These are phyloP conservation scores for Proisotoma minuta DNA, from an alignment of 2,888 invertebrate species.

Conservation along the genomic window DNA sequence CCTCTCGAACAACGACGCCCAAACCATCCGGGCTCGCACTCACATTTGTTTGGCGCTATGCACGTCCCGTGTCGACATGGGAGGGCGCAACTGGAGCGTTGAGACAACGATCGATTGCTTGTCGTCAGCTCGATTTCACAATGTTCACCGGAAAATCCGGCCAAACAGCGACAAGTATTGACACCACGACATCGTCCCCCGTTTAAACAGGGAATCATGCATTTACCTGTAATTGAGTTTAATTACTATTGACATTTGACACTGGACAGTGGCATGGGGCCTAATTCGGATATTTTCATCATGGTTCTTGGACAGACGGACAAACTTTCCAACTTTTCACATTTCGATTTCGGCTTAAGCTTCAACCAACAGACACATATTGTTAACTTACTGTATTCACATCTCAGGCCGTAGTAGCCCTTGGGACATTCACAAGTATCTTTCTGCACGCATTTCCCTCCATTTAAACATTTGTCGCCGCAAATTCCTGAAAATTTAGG, in stretches of 20 bases:
- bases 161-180: slow-evolving; percentile 66
- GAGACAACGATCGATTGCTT: slow-evolving; percentile 57
- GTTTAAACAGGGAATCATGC: slow-evolving; percentile 83
- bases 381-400: slow-evolving; percentile 78
- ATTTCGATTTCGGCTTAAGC: neutral
- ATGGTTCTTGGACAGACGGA: too few species aligned
- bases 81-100: slow-evolving; percentile 65
- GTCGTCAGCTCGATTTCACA: slow-evolving; percentile 70
- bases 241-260: too few species aligned
- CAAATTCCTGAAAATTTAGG: slow-evolving; percentile 71
- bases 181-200: slow-evolving; percentile 84
- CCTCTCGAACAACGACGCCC: slow-evolving; percentile 76
- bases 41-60: slow-evolving; percentile 61
- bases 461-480: slow-evolving; percentile 82
- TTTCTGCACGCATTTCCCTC: slow-evolving; percentile 90
- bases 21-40: slow-evolving; percentile 77
- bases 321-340: too few species aligned
- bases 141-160: slow-evolving; percentile 78
- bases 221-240: slow-evolving; percentile 63
- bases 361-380: neutral
- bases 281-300: too few species aligned
- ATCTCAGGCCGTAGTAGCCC: slow-evolving; percentile 82
- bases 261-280: too few species aligned
- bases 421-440: slow-evolving; percentile 87
- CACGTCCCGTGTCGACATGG: slow-evolving; percentile 76